Evolutionary conservation across 2,113 vertebrate species (phyloP).

Genomic region (Panthera uncia): DNA sequence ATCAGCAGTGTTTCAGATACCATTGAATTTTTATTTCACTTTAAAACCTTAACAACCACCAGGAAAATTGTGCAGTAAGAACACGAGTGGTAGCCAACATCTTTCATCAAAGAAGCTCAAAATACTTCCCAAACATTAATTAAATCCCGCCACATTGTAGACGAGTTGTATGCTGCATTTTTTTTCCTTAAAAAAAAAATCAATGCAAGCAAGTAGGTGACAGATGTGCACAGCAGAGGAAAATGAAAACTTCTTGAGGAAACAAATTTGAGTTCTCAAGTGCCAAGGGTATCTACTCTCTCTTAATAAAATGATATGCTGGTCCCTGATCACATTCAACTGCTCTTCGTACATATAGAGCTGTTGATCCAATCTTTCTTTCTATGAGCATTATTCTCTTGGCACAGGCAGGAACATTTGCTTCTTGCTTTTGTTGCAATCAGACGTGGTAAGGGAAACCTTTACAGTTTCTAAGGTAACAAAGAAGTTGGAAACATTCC

Average conservation of each 20-base stretch:
- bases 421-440: not conserved
- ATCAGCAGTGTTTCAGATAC: slow-evolving; percentile 31
- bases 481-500: not conserved
- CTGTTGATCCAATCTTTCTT: slow-evolving; percentile 26
- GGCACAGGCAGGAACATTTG: not conserved
- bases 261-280: slow-evolving; percentile 42
- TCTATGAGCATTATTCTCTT: not conserved
- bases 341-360: slow-evolving; percentile 2
- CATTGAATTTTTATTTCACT: slow-evolving; percentile 61
- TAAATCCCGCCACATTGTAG: not conserved
- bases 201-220: slow-evolving; percentile 44
- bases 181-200: not conserved
- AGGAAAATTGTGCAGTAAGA: slow-evolving; percentile 29
- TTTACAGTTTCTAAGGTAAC: slow-evolving; percentile 15
- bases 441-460: not conserved
- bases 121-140: slow-evolving; percentile 65
- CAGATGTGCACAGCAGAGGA: slow-evolving; percentile 32
- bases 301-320: slow-evolving; percentile 55
- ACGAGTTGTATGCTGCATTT: not conserved
- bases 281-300: not conserved
- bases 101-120: slow-evolving; percentile 61
- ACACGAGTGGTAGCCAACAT: slow-evolving; percentile 34
- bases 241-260: slow-evolving; percentile 61
- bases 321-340: not conserved
- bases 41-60: slow-evolving; percentile 53